phyloP scores from a whole-genome alignment of 2,797 vertebrate species.

The Scomberomorus guttatus region DNA sequence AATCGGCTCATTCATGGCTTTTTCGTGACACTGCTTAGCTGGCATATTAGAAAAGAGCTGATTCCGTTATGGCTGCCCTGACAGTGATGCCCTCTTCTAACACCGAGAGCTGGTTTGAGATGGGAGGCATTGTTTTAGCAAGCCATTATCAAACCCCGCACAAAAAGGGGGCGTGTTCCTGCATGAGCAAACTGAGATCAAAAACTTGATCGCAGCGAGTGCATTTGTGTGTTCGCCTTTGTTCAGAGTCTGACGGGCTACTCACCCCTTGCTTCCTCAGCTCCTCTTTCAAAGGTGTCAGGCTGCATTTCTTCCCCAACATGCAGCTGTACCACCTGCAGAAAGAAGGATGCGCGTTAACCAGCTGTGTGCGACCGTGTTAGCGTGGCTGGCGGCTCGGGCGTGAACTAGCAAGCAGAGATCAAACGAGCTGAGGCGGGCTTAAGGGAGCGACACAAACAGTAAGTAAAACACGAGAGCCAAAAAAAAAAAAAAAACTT shows the following conservation, averaged over 20 bases:
- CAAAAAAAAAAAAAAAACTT: conserved; percentile 48
- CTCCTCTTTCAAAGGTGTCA: conserved; percentile 96
- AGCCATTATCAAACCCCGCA: conserved; percentile 8
- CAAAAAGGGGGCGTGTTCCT: conserved; percentile 9
- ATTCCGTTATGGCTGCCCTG: conserved; percentile 32
- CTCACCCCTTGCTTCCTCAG: conserved; percentile 96
- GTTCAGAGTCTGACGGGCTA: conserved; percentile 38
- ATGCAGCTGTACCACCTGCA: conserved; percentile 99
- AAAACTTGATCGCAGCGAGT: conserved; percentile 19
- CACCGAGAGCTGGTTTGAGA: conserved; percentile 19
- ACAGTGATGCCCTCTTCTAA: background rate
- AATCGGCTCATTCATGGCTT: conserved; percentile 52
- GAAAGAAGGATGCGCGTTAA: conserved; percentile 61
- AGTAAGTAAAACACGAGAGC: conserved; percentile 45
- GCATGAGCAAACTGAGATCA: conserved; percentile 31
- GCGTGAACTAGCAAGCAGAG: conserved; percentile 37
- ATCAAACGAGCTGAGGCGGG: conserved; percentile 57
- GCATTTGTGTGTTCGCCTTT: conserved; percentile 21
- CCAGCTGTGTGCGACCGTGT: conserved; percentile 17
- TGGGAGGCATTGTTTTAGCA: conserved; percentile 36
- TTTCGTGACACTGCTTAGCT: conserved; percentile 56
- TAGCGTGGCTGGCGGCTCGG: background rate
- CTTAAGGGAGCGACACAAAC: conserved; percentile 47
- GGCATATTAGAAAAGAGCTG: conserved; percentile 43
- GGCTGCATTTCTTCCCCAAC: conserved; percentile 98